phyloP scores from a whole-genome alignment of 2,888 invertebrate species.

The Tipula vernalis region DNA sequence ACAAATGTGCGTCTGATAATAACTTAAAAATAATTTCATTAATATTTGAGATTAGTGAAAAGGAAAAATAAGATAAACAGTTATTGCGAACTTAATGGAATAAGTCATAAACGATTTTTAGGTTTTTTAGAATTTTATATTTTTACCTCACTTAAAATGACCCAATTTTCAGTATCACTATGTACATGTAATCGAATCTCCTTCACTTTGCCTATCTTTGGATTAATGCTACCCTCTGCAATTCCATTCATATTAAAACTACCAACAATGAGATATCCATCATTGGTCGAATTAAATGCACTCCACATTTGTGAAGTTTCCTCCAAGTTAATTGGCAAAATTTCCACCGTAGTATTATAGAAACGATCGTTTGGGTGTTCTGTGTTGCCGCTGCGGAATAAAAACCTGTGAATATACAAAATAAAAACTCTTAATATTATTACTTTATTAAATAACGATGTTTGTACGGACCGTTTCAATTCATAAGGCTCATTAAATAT shows the following conservation, averaged over 20 bases:
- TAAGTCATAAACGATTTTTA: too few species aligned
- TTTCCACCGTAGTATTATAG: constrained; percentile 74
- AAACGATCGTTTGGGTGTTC: constrained; percentile 84
- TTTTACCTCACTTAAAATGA: constrained; percentile 86
- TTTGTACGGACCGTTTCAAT: constrained; percentile 46
- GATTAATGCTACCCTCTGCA: constrained; percentile 57
- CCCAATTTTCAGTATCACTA: constrained; percentile 76
- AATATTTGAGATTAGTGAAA: too few species aligned
- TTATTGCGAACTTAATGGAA: too few species aligned
- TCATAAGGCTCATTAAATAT: constrained; percentile 60
- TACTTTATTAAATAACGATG: background rate
- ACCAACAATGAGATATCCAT: constrained; percentile 58
- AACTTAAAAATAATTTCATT: too few species aligned
- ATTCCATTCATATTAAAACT: constrained; percentile 71
- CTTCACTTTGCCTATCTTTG: constrained; percentile 52
- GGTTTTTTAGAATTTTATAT: too few species aligned
- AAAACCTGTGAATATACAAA: constrained; percentile 41
- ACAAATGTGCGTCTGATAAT: too few species aligned
- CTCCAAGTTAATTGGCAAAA: constrained; percentile 43
- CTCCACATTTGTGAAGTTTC: constrained; percentile 38
- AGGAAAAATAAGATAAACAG: too few species aligned
- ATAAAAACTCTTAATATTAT: background rate
- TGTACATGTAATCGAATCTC: constrained; percentile 67
- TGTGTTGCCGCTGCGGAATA: constrained; percentile 77
- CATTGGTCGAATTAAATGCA: constrained; percentile 46